A percentile compares a stretch with the other conserved stretches of the same genome.
Conservation (phyloP, 2,888 invertebrate species). For the Stictocephala bisonia region DNA sequence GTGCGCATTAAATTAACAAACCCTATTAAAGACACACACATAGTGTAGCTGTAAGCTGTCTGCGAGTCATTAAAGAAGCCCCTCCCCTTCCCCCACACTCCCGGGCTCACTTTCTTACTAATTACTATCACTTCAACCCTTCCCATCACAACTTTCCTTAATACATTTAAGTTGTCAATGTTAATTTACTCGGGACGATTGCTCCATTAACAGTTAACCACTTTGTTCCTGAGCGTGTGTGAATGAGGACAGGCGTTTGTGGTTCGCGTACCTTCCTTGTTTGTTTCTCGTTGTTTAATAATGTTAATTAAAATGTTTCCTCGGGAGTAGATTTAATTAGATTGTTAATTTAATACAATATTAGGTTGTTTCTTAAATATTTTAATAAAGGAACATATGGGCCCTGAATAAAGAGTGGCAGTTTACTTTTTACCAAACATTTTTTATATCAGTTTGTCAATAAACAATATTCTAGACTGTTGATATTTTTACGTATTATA, state of each 20-base stretch:
- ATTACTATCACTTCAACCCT: slow-evolving; percentile 19
- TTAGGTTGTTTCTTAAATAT: no score
- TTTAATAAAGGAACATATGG: no score
- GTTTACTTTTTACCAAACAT: no score
- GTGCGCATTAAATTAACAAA: slow-evolving; percentile 52
- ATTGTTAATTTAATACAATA: no score
- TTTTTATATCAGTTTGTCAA: no score
- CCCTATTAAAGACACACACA: slow-evolving; percentile 52
- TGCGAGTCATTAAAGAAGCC: slow-evolving; percentile 50
- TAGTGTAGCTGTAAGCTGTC: slow-evolving; percentile 46
- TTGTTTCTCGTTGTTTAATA: no score
- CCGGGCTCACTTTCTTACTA: slow-evolving; percentile 20
- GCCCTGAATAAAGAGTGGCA: no score
- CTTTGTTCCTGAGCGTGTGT: neutral
- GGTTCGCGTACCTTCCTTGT: no score
- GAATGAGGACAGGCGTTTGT: neutral
- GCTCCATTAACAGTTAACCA: neutral
- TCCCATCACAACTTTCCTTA: slow-evolving; percentile 36
- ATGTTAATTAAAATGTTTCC: no score
- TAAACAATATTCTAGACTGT: no score
- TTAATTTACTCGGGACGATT: slow-evolving; percentile 33
- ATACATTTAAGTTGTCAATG: slow-evolving; percentile 39
- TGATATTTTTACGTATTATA: no score
- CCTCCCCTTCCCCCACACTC: slow-evolving; percentile 10
- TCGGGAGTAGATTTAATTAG: no score